Conservation (phyloP, 2,113 vertebrate species). For the Zosterops lateralis region DNA sequence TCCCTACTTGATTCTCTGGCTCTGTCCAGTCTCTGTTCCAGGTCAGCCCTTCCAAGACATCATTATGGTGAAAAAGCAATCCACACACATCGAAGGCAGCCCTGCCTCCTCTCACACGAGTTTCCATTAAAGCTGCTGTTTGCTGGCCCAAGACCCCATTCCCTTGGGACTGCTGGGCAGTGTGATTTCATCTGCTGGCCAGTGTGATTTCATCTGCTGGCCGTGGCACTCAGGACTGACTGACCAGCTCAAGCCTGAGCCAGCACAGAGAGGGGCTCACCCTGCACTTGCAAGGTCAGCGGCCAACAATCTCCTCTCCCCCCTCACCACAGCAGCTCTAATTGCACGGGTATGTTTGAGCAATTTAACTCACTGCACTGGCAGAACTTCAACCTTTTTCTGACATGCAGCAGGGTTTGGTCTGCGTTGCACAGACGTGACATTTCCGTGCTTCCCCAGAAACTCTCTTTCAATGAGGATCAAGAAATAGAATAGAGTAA, state of each 20-base stretch:
- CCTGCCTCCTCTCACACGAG: background rate
- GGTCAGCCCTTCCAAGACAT: no score
- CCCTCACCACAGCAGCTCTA: background rate
- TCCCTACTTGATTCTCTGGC: no score
- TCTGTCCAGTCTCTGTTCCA: no score
- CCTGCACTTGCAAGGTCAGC: slow-evolving; percentile 10
- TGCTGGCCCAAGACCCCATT: background rate
- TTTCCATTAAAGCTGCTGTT: background rate
- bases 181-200: slow-evolving; percentile 12
- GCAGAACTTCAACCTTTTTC: background rate
- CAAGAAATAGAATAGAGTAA: background rate
- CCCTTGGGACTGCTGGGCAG: background rate
- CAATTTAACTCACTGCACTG: background rate
- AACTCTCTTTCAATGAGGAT: background rate
- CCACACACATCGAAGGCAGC: background rate
- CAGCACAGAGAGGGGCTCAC: slow-evolving; percentile 7
- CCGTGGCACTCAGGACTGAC: background rate
- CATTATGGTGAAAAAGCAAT: background rate
- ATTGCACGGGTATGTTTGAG: background rate
- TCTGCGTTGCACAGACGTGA: background rate
- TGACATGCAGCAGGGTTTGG: background rate
- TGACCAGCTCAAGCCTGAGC: background rate
- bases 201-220: slow-evolving; percentile 8
- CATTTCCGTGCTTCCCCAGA: background rate
- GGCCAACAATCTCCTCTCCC: background rate